These are phyloP conservation scores for Origma solitaria DNA, from an alignment of 2,113 vertebrate species.

Conservation along the genomic window DNA sequence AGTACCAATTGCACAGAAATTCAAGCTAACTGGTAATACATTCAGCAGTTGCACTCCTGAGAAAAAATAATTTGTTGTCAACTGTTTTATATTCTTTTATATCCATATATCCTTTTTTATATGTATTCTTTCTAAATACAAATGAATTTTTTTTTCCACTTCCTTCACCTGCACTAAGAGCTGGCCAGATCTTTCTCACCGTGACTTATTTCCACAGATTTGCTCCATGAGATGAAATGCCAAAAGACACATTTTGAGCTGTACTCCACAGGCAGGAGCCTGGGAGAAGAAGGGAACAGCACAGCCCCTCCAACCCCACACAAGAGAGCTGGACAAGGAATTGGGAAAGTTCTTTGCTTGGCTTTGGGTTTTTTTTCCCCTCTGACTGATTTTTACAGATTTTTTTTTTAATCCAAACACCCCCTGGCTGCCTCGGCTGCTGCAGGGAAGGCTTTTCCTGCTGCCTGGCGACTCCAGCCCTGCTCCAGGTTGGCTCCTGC, in stretches of 20 bases:
- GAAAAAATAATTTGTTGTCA: not conserved
- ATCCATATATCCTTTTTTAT: not conserved
- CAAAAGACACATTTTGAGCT: not conserved
- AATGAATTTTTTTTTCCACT: not conserved
- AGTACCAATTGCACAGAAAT: not conserved
- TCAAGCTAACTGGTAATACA: not conserved
- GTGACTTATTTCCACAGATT: not conserved
- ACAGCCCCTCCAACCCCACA: not conserved
- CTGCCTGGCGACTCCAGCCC: not conserved
- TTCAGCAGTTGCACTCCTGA: not conserved
- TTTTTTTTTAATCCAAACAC: not conserved
- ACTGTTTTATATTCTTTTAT: not conserved
- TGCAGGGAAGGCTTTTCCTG: not conserved
- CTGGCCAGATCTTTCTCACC: not conserved
- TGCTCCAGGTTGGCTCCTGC: not conserved
- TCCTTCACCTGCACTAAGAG: not conserved
- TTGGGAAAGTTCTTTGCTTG: not conserved
- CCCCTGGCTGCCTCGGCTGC: not conserved
- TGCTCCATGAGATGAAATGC: not conserved
- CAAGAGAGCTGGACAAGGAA: not conserved
- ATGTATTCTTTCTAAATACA: not conserved
- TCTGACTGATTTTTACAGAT: not conserved
- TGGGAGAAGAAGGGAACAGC: not conserved
- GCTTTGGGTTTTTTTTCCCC: not conserved
- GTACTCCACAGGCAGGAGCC: not conserved